phyloP scores from a whole-genome alignment of 2,797 vertebrate species.

The Rhadinocentrus ornatus region DNA sequence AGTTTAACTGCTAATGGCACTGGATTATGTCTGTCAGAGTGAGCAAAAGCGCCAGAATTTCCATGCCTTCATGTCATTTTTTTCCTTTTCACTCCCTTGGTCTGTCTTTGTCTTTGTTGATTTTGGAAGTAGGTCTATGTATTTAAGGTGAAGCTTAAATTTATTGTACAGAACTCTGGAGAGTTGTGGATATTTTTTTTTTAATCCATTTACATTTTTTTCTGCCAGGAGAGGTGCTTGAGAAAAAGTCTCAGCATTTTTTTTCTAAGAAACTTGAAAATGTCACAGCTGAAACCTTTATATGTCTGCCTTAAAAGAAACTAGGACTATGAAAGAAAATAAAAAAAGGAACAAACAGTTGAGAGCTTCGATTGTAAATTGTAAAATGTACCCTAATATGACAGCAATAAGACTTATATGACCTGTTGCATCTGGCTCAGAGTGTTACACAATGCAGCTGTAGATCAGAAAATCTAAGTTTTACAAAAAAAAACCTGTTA shows the following conservation, averaged over 20 bases:
- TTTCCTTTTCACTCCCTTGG: not conserved
- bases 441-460: not conserved
- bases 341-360: not conserved
- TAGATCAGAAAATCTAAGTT: not conserved
- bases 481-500: not conserved
- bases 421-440: not conserved
- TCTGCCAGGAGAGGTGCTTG: not conserved
- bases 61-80: conserved; percentile 36
- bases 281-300: not conserved
- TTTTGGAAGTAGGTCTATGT: conserved; percentile 20
- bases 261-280: not conserved
- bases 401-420: not conserved
- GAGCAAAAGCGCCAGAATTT: conserved; percentile 40
- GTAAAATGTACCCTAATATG: not conserved
- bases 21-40: conserved; percentile 57
- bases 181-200: not conserved
- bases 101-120: conserved; percentile 15
- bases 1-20: conserved; percentile 52
- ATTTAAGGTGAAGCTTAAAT: conserved; percentile 1
- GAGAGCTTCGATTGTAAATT: not conserved
- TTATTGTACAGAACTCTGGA: not conserved
- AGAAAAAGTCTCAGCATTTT: not conserved
- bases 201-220: conserved; percentile 2
- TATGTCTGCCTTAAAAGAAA: not conserved
- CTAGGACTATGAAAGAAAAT: not conserved